These are phyloP conservation scores for Gallinago stenura DNA, from an alignment of 2,797 vertebrate species.

Conservation along the genomic window DNA sequence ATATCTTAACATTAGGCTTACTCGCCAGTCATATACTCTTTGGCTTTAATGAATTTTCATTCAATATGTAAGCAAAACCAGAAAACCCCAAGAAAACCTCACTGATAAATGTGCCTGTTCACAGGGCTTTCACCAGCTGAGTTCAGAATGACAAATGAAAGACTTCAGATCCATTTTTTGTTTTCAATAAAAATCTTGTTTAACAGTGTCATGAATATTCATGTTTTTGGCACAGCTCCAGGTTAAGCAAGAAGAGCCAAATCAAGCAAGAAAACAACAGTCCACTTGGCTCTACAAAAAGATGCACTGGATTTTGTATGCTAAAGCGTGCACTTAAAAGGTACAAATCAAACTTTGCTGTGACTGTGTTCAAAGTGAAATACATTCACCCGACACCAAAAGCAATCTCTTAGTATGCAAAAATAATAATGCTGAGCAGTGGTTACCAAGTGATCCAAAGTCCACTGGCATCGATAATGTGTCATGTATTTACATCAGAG, in stretches of 20 bases:
- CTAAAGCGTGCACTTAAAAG: neutral
- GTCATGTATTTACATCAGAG: neutral
- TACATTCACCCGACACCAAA: neutral
- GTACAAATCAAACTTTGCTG: neutral
- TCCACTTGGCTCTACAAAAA: slow-evolving; percentile 26
- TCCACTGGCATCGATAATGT: neutral
- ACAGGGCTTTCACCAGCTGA: slow-evolving; percentile 24
- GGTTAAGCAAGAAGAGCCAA: slow-evolving; percentile 28
- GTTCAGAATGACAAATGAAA: slow-evolving; percentile 45
- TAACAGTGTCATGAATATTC: slow-evolving; percentile 70
- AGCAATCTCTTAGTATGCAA: neutral
- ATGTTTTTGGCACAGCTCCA: slow-evolving; percentile 50
- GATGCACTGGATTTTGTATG: neutral
- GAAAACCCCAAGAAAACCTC: neutral
- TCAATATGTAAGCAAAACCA: neutral
- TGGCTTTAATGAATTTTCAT: neutral
- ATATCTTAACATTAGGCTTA: neutral
- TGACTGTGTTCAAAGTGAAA: neutral
- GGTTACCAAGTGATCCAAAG: neutral
- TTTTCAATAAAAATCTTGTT: slow-evolving; percentile 77
- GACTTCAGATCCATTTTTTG: slow-evolving; percentile 62
- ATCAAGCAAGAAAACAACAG: slow-evolving; percentile 18
- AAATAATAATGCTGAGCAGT: neutral
- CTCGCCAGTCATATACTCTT: neutral
- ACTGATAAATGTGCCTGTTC: neutral